Conservation (phyloP, 1,140 invertebrate species). For the Lasaia peninsularis region DNA sequence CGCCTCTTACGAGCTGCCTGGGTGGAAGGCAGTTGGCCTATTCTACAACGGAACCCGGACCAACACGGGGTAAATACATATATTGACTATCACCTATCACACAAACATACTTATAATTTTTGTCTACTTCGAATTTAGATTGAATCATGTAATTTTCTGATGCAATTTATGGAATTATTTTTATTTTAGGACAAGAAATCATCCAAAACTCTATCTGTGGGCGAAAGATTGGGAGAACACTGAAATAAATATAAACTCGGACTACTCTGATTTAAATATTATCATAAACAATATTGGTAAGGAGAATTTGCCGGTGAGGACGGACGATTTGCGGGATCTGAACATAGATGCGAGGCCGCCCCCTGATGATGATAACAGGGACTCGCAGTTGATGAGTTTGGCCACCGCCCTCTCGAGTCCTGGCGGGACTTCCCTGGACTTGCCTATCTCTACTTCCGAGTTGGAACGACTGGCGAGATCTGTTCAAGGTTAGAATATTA, state of each 20-base stretch:
- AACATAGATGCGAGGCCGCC: slow-evolving; percentile 32
- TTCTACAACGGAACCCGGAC: no score
- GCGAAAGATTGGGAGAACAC: slow-evolving; percentile 87
- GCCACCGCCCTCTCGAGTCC: slow-evolving; percentile 38
- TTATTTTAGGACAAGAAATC: slow-evolving; percentile 82
- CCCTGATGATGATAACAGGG: slow-evolving; percentile 31
- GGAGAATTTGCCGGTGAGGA: slow-evolving; percentile 47
- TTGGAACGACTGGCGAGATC: slow-evolving; percentile 57
- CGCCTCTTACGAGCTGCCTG: no score
- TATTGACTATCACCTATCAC: no score
- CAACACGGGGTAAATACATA: no score
- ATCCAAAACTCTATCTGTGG: slow-evolving; percentile 91
- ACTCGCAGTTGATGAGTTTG: slow-evolving; percentile 18
- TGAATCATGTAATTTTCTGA: no score
- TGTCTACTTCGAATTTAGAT: no score
- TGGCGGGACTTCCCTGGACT: slow-evolving; percentile 47
- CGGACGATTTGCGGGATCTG: slow-evolving; percentile 33
- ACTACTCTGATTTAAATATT: slow-evolving; percentile 53
- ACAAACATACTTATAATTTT: no score
- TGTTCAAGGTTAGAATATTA: slow-evolving; percentile 50
- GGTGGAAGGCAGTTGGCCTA: no score
- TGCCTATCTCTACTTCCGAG: slow-evolving; percentile 59
- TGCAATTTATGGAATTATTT: no score
- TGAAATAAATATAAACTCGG: slow-evolving; percentile 47
- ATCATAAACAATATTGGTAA: slow-evolving; percentile 55